phyloP scores from a whole-genome alignment of 2,113 vertebrate genomes.

The Panthera leo region DNA sequence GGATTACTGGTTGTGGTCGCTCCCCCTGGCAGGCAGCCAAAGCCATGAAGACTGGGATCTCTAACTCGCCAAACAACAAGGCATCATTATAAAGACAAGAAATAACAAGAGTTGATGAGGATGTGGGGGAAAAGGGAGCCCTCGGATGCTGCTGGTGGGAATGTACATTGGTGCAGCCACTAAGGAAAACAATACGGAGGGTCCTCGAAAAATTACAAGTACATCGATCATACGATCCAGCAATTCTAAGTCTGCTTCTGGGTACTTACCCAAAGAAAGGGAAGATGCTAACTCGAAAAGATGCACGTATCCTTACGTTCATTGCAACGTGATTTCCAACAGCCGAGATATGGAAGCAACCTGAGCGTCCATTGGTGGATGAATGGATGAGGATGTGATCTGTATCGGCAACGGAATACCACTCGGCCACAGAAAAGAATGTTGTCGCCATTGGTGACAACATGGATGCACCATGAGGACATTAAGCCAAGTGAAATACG shows the following conservation, averaged over 20 bases:
- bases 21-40: background rate
- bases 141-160: background rate
- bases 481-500: background rate
- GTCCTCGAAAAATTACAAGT: background rate
- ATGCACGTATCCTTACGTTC: background rate
- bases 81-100: background rate
- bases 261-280: background rate
- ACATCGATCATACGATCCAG: background rate
- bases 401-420: background rate
- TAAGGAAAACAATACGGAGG: background rate
- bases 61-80: background rate
- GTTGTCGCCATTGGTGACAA: background rate
- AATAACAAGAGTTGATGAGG: background rate
- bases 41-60: background rate
- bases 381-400: background rate
- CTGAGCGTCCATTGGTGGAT: background rate
- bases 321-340: background rate
- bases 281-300: background rate
- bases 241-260: background rate
- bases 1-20: background rate
- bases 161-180: background rate
- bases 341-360: background rate
- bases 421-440: background rate
- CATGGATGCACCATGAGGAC: background rate
- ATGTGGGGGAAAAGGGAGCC: background rate